Base-by-base conservation (phyloP, 2,888 invertebrate genomes). In the Uloborus plumipes region DNA sequence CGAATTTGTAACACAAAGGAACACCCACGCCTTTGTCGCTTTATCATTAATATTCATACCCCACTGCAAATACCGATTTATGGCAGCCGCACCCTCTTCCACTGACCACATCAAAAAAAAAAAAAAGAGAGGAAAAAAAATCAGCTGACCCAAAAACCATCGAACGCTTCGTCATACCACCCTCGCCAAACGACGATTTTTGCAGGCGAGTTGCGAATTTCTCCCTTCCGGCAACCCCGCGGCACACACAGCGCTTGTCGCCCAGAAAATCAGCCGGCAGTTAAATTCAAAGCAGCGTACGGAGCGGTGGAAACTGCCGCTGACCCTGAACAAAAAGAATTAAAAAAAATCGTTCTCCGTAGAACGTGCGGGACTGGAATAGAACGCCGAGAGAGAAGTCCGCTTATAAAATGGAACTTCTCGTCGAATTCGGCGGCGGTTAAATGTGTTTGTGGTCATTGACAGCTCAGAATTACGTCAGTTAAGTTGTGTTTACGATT, bases 221-320 rank as follows among this genome's bases (percentile, higher is more conserved):
- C 26, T 39, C 39, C 15, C 20, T 58, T 49, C 18, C 18, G 26
- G 77, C 77, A 78, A 78, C 77, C 77, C 77, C 31, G 65, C 39
- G 55, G 55, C 22, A n/a, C n/a, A n/a, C n/a, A n/a, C n/a, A 47
- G 70, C 39, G 77, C 64, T 58, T 49, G 70, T 71, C 62, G 64
- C 58, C 31, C 50, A 31, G 64, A 70, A 78, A 78, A 78, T 64
- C 70, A 70, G 39, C 77, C 77, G 77, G 65, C 77, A 71, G 70
- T 78, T 65, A 53, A 78, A 65, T 64, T 70, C 53, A 18, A 55
- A 78, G 55, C 39, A 55, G 55, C 53, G 64, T 26, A 51, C 65
- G 53, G 11, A 20, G 39, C 72, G 61, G 49, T 51, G 31, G 51
- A 16, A 18, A 51, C 53, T 16, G 18, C 49, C 39, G 55, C 26